Percentiles rank a stretch among this genome's conserved stretches.
These are phyloP conservation scores for Oreamnos americanus DNA, from an alignment of 2,113 vertebrate genomes.

Conservation along the genomic window DNA sequence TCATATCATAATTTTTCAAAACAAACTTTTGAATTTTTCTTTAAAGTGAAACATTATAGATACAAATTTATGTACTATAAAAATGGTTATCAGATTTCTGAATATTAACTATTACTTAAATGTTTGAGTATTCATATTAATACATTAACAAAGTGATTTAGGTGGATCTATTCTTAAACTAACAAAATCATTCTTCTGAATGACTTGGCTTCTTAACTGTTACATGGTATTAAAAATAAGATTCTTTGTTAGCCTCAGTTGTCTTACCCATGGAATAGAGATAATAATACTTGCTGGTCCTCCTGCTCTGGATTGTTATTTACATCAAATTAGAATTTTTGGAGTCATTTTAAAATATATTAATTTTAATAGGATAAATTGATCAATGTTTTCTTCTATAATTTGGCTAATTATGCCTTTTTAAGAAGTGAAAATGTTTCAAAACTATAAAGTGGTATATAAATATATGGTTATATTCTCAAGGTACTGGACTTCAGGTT, in stretches of 20 bases:
- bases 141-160: slow-evolving; percentile 32
- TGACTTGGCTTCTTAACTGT: background rate
- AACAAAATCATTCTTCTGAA: slow-evolving; percentile 6
- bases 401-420: background rate
- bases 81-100: background rate
- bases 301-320: background rate
- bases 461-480: background rate
- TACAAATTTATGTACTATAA: background rate
- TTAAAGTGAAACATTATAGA: background rate
- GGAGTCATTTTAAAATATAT: background rate
- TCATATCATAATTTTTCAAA: background rate
- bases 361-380: background rate
- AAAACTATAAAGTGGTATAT: background rate
- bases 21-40: background rate
- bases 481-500: background rate
- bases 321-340: background rate
- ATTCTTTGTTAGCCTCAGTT: background rate
- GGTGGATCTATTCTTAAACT: background rate
- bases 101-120: background rate
- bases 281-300: background rate
- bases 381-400: slow-evolving; percentile 13
- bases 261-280: background rate
- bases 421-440: slow-evolving; percentile 7
- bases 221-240: background rate
- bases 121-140: slow-evolving; percentile 13